Conservation (phyloP, 37 sponge, comb jelly and placozoan species). For the Haliclona indistincta region DNA sequence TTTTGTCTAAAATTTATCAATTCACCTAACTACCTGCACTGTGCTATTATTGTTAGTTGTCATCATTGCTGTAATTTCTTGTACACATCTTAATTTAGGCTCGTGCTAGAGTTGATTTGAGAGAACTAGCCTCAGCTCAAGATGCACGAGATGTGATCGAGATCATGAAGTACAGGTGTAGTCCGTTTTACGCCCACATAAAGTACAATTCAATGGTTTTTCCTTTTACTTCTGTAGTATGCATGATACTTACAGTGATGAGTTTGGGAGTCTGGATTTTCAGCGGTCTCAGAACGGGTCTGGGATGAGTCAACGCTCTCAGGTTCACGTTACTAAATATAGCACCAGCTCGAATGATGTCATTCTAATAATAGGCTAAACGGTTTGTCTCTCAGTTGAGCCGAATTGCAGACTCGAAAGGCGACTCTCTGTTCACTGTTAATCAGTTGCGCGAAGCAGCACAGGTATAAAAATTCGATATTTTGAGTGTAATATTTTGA, state of each 20-base stretch:
- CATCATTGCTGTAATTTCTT: not conserved
- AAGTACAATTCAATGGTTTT: too few species aligned
- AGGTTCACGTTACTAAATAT: too few species aligned
- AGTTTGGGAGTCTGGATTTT: conserved; percentile 80
- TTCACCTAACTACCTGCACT: too few species aligned
- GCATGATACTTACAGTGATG: conserved; percentile 84
- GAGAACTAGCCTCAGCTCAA: conserved; percentile 73
- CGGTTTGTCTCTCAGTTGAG: conserved; percentile 77
- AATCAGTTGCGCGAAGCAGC: conserved; percentile 85
- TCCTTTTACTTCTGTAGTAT: too few species aligned
- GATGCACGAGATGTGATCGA: conserved; percentile 95
- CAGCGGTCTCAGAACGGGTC: conserved; percentile 86
- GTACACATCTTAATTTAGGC: conserved; percentile 47
- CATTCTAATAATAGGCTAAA: too few species aligned
- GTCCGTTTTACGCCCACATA: not conserved
- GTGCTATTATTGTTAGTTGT: not conserved
- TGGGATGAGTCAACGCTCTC: conserved; percentile 79
- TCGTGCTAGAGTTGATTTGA: conserved; percentile 80
- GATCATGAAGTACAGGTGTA: conserved; percentile 86
- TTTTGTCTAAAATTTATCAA: too few species aligned
- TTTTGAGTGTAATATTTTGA: not conserved
- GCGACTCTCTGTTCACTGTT: conserved; percentile 74
- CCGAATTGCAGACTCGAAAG: conserved; percentile 65
- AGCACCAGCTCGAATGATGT: too few species aligned
- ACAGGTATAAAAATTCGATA: conserved; percentile 31